Conservation (phyloP, 2,888 invertebrate species). For the Aradus depressus region DNA sequence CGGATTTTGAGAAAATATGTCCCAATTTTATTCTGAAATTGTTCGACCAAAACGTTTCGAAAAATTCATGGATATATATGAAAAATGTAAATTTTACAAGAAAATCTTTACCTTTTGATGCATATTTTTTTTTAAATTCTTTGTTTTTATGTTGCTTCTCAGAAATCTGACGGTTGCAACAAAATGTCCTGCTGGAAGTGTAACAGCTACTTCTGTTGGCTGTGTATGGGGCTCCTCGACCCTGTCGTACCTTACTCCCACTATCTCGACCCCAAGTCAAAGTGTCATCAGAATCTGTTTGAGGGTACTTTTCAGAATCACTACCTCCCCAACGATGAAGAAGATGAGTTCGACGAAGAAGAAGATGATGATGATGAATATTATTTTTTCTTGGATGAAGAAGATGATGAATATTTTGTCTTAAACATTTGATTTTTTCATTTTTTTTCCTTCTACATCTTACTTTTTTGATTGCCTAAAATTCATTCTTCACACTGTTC, state of each 20-base stretch:
- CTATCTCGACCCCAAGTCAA: conserved; percentile 39
- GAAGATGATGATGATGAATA: conserved; percentile 11
- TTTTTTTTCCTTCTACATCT: too few species aligned
- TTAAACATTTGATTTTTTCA: too few species aligned
- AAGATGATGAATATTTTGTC: conserved; percentile 4
- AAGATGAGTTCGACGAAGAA: not conserved
- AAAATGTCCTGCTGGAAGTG: conserved; percentile 56
- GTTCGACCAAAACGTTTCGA: too few species aligned
- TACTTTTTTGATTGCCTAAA: too few species aligned
- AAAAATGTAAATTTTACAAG: too few species aligned
- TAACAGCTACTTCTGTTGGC: conserved; percentile 51
- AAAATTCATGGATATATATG: too few species aligned
- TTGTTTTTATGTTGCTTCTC: too few species aligned
- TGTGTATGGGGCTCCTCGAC: conserved; percentile 42
- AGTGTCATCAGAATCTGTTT: conserved; percentile 45
- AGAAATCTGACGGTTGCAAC: conserved; percentile 57
- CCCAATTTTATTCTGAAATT: not conserved
- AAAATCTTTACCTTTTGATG: too few species aligned
- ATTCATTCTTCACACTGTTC: too few species aligned
- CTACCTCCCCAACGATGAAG: not conserved
- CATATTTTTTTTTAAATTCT: conserved; percentile 9
- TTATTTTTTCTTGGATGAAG: not conserved
- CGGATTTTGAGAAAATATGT: not conserved
- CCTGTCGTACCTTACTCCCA: conserved; percentile 46
- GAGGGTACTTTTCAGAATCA: conserved; percentile 29